A percentile compares a stretch with the other conserved stretches of the same genome.
These are phyloP conservation scores for Drosophila saltans DNA, from an alignment of 1,140 invertebrate species.

Conservation along the genomic window DNA sequence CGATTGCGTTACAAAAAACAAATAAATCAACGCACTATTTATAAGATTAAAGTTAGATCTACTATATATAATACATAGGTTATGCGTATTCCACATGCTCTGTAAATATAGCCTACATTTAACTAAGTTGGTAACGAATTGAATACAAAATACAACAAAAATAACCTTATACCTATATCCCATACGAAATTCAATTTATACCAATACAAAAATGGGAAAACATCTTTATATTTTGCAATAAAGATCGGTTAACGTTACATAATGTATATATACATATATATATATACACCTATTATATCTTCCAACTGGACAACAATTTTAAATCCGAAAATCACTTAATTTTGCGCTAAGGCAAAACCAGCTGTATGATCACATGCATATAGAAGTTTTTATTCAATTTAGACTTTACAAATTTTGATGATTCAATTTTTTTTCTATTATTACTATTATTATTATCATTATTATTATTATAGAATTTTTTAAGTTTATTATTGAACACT, in stretches of 20 bases:
- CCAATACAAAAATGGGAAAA: neutral
- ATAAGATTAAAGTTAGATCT: neutral
- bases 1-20: neutral
- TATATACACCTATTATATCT: neutral
- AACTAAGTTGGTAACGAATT: neutral
- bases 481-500: slow-evolving; percentile 9
- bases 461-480: neutral
- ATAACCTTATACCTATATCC: neutral
- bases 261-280: slow-evolving; percentile 7
- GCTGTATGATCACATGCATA: neutral
- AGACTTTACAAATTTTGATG: neutral
- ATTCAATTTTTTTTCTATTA: neutral
- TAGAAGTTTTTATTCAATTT: neutral
- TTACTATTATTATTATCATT: too few species aligned
- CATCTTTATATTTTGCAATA: slow-evolving; percentile 2
- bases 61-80: neutral
- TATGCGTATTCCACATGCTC: slow-evolving; percentile 7
- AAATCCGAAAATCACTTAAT: slow-evolving; percentile 2
- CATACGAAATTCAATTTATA: slow-evolving; percentile 5
- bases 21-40: neutral
- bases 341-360: neutral
- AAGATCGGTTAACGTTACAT: neutral
- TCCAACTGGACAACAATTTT: neutral
- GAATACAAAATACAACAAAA: neutral
- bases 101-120: slow-evolving; percentile 6